Evolutionary conservation across 1,140 invertebrate genomes (phyloP).

Genomic region (Neuroterus valhalla): DNA sequence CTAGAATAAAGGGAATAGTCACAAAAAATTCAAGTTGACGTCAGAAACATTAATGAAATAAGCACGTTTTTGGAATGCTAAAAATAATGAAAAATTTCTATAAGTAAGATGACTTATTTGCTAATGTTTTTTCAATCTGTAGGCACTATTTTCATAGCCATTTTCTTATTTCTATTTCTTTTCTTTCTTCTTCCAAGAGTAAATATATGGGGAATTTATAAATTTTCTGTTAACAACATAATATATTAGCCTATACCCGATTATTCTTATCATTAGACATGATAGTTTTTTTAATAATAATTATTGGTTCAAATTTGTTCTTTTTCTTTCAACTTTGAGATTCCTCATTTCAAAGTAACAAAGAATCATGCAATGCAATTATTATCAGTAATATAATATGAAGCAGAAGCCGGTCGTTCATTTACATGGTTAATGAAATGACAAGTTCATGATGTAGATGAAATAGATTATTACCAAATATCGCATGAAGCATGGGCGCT

Average conservation of each 20-base stretch:
- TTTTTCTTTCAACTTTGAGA: too few relatives aligned
- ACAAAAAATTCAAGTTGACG: not conserved
- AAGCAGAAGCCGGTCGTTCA: too few relatives aligned
- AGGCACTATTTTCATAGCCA: not conserved
- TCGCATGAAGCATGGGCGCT: slow-evolving; percentile 72
- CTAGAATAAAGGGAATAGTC: not conserved
- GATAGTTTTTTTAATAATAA: too few relatives aligned
- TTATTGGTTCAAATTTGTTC: too few relatives aligned
- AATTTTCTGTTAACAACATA: too few relatives aligned
- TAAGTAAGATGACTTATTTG: slow-evolving; percentile 29
- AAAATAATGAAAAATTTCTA: not conserved
- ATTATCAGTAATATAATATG: too few relatives aligned
- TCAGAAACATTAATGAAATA: not conserved
- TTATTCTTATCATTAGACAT: too few relatives aligned
- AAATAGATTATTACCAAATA: slow-evolving; percentile 66
- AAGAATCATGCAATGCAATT: too few relatives aligned
- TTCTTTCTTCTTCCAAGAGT: not conserved
- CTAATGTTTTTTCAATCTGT: not conserved
- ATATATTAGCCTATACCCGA: too few relatives aligned
- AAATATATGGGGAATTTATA: not conserved
- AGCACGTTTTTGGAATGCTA: slow-evolving; percentile 5
- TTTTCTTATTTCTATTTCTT: not conserved
- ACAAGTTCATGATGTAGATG: slow-evolving; percentile 45
- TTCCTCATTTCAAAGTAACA: too few relatives aligned
- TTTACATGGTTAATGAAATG: slow-evolving; percentile 41